Percentiles rank a stretch among this genome's conserved stretches.
Evolutionary conservation across 2,888 invertebrate genomes (phyloP).

Genomic region (Sinohyriopsis cumingii): DNA sequence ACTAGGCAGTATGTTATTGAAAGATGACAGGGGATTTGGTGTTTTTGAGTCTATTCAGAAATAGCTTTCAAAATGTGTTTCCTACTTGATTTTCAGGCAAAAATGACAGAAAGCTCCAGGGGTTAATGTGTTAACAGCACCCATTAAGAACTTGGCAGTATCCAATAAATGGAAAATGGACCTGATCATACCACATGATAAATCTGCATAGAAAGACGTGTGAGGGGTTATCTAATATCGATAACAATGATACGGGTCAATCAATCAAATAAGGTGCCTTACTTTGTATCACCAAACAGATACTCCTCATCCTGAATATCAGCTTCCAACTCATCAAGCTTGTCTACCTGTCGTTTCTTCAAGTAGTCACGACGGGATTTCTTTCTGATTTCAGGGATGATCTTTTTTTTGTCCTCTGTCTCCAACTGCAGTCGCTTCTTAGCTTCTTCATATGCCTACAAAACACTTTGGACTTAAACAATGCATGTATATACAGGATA

Average conservation of each 20-base stretch:
- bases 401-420: slow-evolving; percentile 86
- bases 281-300: slow-evolving; percentile 90
- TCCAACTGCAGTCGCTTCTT: slow-evolving; percentile 90
- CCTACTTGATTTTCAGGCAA: no score
- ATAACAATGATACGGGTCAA: neutral
- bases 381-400: slow-evolving; percentile 89
- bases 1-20: no score
- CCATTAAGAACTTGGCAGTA: no score
- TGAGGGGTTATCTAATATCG: no score
- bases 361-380: slow-evolving; percentile 95
- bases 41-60: no score
- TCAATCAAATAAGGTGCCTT: slow-evolving; percentile 71
- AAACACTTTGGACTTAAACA: neutral
- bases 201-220: no score
- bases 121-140: no score
- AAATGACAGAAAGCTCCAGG: no score
- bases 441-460: slow-evolving; percentile 81
- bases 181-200: no score
- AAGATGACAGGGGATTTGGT: no score
- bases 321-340: slow-evolving; percentile 93
- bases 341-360: slow-evolving; percentile 96
- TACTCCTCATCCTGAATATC: slow-evolving; percentile 97
- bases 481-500: neutral
- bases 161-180: no score
- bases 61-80: no score